Conservation (phyloP, 2,113 vertebrate species). For the Peromyscus californicus region DNA sequence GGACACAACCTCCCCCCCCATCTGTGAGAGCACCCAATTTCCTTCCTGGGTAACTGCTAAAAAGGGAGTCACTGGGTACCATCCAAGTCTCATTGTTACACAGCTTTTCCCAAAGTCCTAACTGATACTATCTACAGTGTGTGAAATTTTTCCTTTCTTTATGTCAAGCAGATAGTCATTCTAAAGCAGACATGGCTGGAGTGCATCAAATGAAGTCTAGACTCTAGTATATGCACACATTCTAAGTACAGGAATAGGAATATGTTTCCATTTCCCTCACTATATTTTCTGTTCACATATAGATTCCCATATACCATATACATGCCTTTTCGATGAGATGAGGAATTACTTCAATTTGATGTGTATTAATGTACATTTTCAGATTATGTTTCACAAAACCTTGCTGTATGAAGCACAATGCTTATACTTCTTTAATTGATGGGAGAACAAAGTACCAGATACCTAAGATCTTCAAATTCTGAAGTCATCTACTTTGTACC, state of each 20-base stretch:
- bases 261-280: background rate
- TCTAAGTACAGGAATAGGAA: background rate
- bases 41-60: accelerated
- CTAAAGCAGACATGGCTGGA: background rate
- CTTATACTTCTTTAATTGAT: background rate
- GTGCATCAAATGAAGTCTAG: background rate
- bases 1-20: accelerated
- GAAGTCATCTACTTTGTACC: background rate
- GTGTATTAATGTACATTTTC: background rate
- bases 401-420: background rate
- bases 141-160: background rate
- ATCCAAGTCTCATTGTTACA: background rate
- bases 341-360: background rate
- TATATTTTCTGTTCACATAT: background rate
- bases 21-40: accelerated
- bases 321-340: background rate
- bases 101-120: background rate
- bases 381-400: background rate
- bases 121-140: background rate
- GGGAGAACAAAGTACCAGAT: background rate
- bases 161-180: background rate
- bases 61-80: too few species aligned
- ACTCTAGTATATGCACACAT: background rate
- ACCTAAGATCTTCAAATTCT: background rate
- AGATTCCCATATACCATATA: background rate